Evolutionary conservation across 2,888 invertebrate genomes (phyloP).

Genomic region (Rutpela maculata): DNA sequence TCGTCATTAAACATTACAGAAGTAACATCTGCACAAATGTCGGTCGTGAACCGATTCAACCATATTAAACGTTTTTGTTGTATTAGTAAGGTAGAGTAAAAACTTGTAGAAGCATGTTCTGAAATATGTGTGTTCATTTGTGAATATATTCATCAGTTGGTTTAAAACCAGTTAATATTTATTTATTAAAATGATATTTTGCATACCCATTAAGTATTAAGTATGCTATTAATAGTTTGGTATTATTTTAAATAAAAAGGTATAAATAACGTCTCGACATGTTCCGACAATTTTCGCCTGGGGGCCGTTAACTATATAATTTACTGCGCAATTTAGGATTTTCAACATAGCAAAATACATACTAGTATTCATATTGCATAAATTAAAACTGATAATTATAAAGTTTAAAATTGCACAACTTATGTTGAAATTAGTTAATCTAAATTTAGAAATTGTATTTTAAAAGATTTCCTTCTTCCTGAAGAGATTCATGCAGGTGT

Average conservation of each 20-base stretch:
- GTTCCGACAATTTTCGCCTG: neutral
- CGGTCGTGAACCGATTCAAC: too few relatives aligned
- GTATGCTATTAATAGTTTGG: slow-evolving; percentile 11
- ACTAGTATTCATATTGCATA: neutral
- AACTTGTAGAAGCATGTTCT: neutral
- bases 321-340: neutral
- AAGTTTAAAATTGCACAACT: neutral
- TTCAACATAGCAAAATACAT: neutral
- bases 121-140: neutral
- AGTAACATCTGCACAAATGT: too few relatives aligned
- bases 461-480: neutral
- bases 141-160: neutral
- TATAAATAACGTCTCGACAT: neutral
- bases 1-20: too few relatives aligned
- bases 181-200: slow-evolving; percentile 5
- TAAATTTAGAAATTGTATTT: too few relatives aligned
- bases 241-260: slow-evolving; percentile 6
- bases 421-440: neutral
- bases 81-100: neutral
- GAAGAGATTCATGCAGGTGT: too few relatives aligned
- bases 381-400: neutral
- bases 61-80: neutral
- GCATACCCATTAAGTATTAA: slow-evolving; percentile 25
- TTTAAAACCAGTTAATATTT: neutral
- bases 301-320: neutral